Evolutionary conservation across 2,113 vertebrate genomes (phyloP).

Genomic region (Fregetta grallaria): DNA sequence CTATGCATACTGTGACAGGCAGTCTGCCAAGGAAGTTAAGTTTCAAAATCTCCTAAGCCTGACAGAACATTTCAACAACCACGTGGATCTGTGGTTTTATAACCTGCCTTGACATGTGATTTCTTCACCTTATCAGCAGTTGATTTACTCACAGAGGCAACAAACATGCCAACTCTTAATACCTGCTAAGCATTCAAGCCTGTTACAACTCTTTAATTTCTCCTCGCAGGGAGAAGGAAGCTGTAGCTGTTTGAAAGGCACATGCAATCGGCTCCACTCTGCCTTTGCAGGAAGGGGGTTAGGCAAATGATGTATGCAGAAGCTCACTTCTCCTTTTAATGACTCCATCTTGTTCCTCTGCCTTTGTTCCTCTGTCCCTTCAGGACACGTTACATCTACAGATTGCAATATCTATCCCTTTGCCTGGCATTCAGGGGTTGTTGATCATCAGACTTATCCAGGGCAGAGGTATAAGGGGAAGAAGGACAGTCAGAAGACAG

Average conservation of each 20-base stretch:
- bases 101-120: slow-evolving; percentile 57
- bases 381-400: not conserved
- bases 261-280: not conserved
- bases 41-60: slow-evolving; percentile 64
- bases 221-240: not conserved
- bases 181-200: not conserved
- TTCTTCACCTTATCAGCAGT: slow-evolving; percentile 54
- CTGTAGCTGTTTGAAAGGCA: not conserved
- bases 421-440: not conserved
- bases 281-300: not conserved
- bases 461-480: not conserved
- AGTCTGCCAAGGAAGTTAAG: slow-evolving; percentile 18
- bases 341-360: not conserved
- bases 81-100: slow-evolving; percentile 62
- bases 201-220: not conserved
- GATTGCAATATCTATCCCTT: not conserved
- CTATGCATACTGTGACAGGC: not conserved
- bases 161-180: not conserved
- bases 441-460: not conserved
- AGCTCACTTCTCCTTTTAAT: not conserved
- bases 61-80: slow-evolving; percentile 18
- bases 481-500: not conserved
- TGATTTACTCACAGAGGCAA: slow-evolving; percentile 18
- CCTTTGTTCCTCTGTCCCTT: not conserved
- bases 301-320: not conserved